Base-by-base conservation (phyloP, 2,888 invertebrate genomes). In the Crossocerus cetratus region DNA sequence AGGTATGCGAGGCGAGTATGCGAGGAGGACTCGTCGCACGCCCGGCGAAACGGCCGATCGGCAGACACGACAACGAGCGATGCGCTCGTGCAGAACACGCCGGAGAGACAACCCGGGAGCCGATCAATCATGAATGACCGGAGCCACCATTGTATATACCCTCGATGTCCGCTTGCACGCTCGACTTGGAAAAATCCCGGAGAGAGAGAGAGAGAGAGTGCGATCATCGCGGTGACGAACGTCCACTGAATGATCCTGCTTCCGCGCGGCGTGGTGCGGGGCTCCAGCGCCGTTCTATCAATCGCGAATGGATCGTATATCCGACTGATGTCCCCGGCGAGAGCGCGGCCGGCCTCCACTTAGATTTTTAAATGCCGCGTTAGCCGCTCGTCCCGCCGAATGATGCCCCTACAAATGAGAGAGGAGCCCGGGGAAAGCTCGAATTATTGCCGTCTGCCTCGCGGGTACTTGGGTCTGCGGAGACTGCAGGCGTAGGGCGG, bases 41-140 rank as follows among this genome's bases (percentile, higher is more conserved):
- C 53, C 32, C 53, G 62, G 79, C 74, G 69, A 73, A 76, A 21
- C 57, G 62, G 44, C 60, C 77, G 71, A 71, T 69, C 76, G 55
- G 60, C 54, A 22, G 65, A 44, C 75, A 55, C 77, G 65, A 62
- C 68, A 56, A 58, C 69, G 72, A 72, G 49, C 74, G 62, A 69
- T 58, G 63, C 65, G 64, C 57, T 49, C 49, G 49, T 62, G 65
- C 49, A 65, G 18, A 22, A 45, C 21, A 44, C 22, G 43, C 61
- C 54, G 60, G 72, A 72, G 77, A 74, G 75, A 75, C 77, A 81
- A 82, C 76, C 74, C 74, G 62, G 74, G 73, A 74, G 69, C 73
- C 79, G 84, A 83, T 84, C 83, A 79, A 83, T 82, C 78, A 80
- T 70, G 72, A 67, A 57, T 61, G 59, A 42, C 58, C 49, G 49